phyloP scores from a whole-genome alignment of 2,888 invertebrate species.

The Itoplectis maculator region DNA sequence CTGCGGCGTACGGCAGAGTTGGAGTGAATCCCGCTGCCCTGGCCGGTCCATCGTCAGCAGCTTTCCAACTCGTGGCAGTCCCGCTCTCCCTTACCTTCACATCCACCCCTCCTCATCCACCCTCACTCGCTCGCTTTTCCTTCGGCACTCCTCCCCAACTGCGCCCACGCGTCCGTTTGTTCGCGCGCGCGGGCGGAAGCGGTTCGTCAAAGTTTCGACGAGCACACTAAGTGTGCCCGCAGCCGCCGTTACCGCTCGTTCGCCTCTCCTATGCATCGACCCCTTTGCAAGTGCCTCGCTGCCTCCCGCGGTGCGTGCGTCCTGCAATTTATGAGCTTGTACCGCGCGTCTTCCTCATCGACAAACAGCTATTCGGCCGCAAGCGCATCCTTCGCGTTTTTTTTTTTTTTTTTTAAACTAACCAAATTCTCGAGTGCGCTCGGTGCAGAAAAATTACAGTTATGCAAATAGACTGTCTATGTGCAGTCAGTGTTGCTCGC shows the following conservation, averaged over 20 bases:
- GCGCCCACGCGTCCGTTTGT: conserved; percentile 11
- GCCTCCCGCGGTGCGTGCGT: not conserved
- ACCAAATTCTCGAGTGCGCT: not conserved
- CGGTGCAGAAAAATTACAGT: not conserved
- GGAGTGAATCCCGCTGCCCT: not conserved
- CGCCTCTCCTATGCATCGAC: not conserved
- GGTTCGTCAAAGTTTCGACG: conserved; percentile 19
- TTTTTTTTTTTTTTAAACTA: not conserved
- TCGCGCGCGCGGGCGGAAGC: conserved; percentile 1
- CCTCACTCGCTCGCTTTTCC: no score
- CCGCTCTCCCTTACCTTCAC: no score
- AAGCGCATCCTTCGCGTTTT: not conserved
- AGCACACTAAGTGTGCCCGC: conserved; percentile 8
- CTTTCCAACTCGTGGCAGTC: conserved; percentile 7
- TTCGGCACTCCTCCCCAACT: not conserved
- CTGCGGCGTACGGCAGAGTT: not conserved
- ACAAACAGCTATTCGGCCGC: not conserved
- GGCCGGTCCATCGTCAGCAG: conserved; percentile 10
- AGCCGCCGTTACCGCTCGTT: conserved; percentile 6
- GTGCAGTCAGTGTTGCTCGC: not conserved
- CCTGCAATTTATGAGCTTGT: not conserved
- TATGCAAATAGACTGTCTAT: not conserved
- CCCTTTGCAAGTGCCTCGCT: conserved; percentile 3
- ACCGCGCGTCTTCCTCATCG: not conserved
- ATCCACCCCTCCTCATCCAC: no score